Conservation (phyloP, 1,140 invertebrate genomes). For the Papilio helenus region DNA sequence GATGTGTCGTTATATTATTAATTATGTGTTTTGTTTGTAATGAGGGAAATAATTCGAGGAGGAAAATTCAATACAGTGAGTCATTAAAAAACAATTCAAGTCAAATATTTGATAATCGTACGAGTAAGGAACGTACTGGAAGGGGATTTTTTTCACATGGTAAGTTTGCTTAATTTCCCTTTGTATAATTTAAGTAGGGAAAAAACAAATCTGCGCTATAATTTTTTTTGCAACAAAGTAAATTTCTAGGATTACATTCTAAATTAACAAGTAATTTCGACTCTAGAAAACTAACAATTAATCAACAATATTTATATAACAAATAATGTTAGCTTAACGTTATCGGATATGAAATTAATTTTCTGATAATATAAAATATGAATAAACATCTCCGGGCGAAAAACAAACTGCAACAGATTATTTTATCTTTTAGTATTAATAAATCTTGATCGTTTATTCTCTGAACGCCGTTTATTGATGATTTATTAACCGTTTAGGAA, state of each 20-base stretch:
- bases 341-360: too few relatives aligned
- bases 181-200: not conserved
- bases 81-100: not conserved
- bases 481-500: not conserved
- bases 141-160: conserved; percentile 54
- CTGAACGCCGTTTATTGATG: not conserved
- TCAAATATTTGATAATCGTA: conserved; percentile 22
- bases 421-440: not conserved
- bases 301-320: too few relatives aligned
- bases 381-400: not conserved
- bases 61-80: not conserved
- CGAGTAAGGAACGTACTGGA: conserved; percentile 39
- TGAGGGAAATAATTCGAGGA: conserved; percentile 22
- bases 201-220: not conserved
- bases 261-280: too few relatives aligned
- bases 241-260: too few relatives aligned
- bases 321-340: too few relatives aligned
- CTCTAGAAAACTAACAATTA: too few relatives aligned
- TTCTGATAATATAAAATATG: not conserved
- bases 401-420: not conserved
- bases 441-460: not conserved
- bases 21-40: conserved; percentile 44
- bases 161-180: conserved; percentile 39
- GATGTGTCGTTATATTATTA: conserved; percentile 51
- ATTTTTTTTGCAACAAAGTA: too few relatives aligned